Evolutionary conservation across 2,113 vertebrate species (phyloP), one percentile per base, ranked within the genome.

Genomic region (Anarhynchus alexandrinus): DNA sequence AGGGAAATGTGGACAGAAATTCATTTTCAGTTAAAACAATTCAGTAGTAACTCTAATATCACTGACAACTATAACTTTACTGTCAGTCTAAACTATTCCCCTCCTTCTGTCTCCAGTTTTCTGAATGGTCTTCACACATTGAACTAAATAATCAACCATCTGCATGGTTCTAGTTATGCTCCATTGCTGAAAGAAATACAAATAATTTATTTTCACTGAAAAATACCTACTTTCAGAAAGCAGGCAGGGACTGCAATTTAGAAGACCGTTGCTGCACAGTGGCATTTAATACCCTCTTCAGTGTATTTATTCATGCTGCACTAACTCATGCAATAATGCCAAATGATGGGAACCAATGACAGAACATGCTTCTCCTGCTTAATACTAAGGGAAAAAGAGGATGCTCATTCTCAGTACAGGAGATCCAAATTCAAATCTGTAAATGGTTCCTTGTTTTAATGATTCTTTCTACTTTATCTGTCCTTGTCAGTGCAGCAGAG

Each of bases 381-480:
- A 43, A 45, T 6, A 11, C 29, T 16, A 65, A 51, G 25, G 32
- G 22, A 0, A 47, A 69, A 69, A 57, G 22, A 80, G 19, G 4
- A 25, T 52, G 29, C 29, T 69, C 67, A 4, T 74, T 88, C 64
- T 38, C 38, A 76, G 30, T 30, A 29, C 34, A 59, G 58, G 27
- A 59, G 49, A 90, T 55, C 23, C 51, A 88, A 62, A 82, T 47
- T 67, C n/a, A 82, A 32, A 92, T 36, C 59, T 72, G 26, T 38
- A 42, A 96, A 65, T 55, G 36, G 9, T 36, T 88, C 25, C 49
- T 40, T 82, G 66, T 61, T 92, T 77, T 73, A 88, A 65, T 57
- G 36, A 76, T 77, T 85, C 52, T 51, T 81, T 77, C 76, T 43
- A 15, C 79, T 93, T 79, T 82, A 71, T 74, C 74, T 82, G 82